These are phyloP conservation scores for Gymnothorax reevesii DNA, from an alignment of 2,797 vertebrate genomes.

Conservation along the genomic window DNA sequence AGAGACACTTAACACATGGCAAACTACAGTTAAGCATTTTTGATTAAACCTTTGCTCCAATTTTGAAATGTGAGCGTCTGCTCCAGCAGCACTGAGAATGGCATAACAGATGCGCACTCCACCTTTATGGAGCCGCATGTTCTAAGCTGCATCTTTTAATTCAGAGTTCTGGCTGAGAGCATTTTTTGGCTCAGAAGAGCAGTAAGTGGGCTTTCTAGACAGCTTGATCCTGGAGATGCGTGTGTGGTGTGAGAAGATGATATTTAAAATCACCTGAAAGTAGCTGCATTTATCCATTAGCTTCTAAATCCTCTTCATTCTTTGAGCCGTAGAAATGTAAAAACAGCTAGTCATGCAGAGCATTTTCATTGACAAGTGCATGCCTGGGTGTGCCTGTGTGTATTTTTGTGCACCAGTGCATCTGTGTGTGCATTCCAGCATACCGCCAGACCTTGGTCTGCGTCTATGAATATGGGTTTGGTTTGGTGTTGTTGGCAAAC, in stretches of 20 bases:
- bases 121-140: background rate
- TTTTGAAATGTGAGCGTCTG: background rate
- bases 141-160: slow-evolving; percentile 25
- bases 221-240: slow-evolving; percentile 10
- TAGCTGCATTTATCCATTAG: background rate
- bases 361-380: background rate
- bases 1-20: background rate
- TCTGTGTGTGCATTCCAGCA: too few species aligned
- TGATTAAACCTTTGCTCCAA: slow-evolving; percentile 16
- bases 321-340: slow-evolving; percentile 1
- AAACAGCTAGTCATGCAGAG: background rate
- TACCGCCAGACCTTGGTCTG: background rate
- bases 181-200: background rate
- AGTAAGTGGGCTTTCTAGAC: slow-evolving; percentile 22
- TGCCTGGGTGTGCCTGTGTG: background rate
- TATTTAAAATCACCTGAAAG: slow-evolving; percentile 26
- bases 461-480: background rate
- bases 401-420: too few species aligned
- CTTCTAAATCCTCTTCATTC: background rate
- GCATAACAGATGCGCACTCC: background rate
- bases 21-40: background rate
- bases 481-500: background rate
- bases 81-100: background rate
- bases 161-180: slow-evolving; percentile 17
- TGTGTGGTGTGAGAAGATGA: background rate